Percentiles rank a stretch among this genome's conserved stretches.
Conservation (phyloP, 53 echinoderm and acorn worm genomes). For the Echinometra lucunter region DNA sequence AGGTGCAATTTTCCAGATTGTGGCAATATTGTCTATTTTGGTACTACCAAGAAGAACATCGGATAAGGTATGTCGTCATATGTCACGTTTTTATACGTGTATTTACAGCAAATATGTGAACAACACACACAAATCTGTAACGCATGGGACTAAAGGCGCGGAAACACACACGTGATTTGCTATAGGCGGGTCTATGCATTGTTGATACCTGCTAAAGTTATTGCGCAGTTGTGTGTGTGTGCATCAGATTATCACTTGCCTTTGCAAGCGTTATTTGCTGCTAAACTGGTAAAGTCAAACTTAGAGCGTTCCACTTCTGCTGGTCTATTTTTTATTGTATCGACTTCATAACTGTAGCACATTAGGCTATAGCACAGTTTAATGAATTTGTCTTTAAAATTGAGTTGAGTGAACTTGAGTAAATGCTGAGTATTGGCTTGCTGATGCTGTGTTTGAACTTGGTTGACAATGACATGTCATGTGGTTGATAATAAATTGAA, state of each 20-base stretch:
- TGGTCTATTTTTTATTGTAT: too few species aligned
- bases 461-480: too few species aligned
- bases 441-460: too few species aligned
- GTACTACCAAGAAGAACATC: conserved; percentile 48
- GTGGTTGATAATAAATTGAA: too few species aligned
- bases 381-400: too few species aligned
- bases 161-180: conserved; percentile 73
- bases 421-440: too few species aligned
- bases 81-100: neutral
- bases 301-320: too few species aligned
- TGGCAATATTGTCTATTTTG: conserved; percentile 62
- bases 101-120: conserved; percentile 42
- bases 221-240: conserved; percentile 21
- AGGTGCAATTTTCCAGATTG: conserved; percentile 68
- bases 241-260: neutral
- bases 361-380: too few species aligned
- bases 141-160: conserved; percentile 74
- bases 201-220: conserved; percentile 3
- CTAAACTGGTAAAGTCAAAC: too few species aligned
- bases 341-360: too few species aligned
- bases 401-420: too few species aligned
- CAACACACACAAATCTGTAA: conserved; percentile 68
- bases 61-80: conserved; percentile 45
- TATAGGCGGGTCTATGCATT: conserved; percentile 72
- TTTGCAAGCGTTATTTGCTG: neutral